Percentiles rank a stretch among this genome's conserved stretches.
These are phyloP conservation scores for Meloidogyne floridensis DNA, from an alignment of 1,140 invertebrate genomes.

Conservation along the genomic window DNA sequence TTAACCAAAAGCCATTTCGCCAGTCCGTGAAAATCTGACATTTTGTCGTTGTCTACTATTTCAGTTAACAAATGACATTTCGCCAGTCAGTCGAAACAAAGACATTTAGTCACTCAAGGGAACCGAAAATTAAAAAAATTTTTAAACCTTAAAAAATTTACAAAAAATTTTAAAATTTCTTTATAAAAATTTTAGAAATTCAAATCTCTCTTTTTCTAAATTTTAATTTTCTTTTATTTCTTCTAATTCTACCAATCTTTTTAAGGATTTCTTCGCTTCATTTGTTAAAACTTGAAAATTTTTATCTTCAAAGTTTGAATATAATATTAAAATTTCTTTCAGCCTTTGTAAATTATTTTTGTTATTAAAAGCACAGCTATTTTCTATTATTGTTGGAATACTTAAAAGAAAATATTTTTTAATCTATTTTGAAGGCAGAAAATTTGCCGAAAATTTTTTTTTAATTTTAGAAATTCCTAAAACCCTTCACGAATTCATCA, in stretches of 20 bases:
- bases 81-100: no score
- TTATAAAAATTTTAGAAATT: no score
- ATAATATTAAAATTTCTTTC: background rate
- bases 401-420: background rate
- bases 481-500: no score
- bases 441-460: no score
- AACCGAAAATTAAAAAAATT: no score
- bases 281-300: background rate
- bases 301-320: background rate
- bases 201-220: no score
- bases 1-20: background rate
- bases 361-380: background rate
- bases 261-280: background rate
- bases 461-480: no score
- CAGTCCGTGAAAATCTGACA: background rate
- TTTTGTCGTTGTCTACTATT: background rate
- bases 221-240: background rate
- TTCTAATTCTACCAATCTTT: background rate
- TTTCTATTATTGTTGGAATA: slow-evolving; percentile 1
- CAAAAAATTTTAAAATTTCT: no score
- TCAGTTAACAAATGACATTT: no score
- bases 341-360: background rate
- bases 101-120: no score
- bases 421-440: background rate
- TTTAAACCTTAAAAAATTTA: no score